These are phyloP conservation scores for Strigops habroptila DNA, from an alignment of 2,113 vertebrate genomes.

Conservation along the genomic window DNA sequence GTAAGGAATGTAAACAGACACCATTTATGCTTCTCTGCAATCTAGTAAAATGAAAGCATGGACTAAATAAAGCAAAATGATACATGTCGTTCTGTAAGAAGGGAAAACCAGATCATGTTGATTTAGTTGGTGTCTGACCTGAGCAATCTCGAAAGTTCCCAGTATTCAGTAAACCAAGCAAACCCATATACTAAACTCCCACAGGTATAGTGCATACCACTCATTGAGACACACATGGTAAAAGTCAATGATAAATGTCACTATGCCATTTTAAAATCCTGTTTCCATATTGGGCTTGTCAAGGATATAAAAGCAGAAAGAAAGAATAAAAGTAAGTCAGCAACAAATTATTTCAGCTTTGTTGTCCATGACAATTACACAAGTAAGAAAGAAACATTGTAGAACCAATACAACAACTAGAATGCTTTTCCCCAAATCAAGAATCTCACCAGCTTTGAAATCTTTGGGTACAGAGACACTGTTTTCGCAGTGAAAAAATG, in stretches of 20 bases:
- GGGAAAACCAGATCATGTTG: neutral
- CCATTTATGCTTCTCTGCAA: neutral
- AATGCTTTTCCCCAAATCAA: neutral
- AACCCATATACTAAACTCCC: neutral
- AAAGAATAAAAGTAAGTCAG: neutral
- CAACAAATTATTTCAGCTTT: neutral
- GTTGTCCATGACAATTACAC: neutral
- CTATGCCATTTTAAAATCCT: neutral
- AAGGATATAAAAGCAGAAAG: neutral
- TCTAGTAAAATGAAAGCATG: conserved; percentile 22
- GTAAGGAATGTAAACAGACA: conserved; percentile 47
- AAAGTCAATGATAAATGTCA: neutral
- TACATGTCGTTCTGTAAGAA: neutral
- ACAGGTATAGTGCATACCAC: neutral
- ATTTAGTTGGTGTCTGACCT: neutral
- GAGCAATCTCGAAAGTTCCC: neutral
- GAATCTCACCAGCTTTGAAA: neutral
- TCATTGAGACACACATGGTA: neutral
- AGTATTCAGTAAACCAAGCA: neutral
- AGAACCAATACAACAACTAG: neutral
- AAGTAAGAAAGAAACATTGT: neutral
- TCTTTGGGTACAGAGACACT: neutral
- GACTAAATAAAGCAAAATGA: conserved; percentile 8
- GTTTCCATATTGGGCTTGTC: neutral
- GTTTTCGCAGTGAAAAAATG: neutral